These are phyloP conservation scores for Grus americana DNA, from an alignment of 2,113 vertebrate species.

Conservation along the genomic window DNA sequence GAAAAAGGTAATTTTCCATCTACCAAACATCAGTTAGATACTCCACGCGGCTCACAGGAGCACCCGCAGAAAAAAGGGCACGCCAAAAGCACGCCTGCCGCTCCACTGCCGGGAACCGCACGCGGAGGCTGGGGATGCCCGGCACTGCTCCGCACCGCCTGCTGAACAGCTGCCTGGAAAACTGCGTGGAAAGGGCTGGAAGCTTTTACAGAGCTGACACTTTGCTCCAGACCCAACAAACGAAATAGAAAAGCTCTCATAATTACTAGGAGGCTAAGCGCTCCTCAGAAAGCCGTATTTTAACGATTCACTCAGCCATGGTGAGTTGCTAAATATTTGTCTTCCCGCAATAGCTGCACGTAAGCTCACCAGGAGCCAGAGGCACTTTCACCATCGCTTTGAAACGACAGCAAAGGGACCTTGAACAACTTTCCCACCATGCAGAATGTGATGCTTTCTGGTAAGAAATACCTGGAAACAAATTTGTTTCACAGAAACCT, in stretches of 20 bases:
- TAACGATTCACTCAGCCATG: background rate
- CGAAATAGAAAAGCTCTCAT: background rate
- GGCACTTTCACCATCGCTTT: background rate
- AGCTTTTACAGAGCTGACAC: background rate
- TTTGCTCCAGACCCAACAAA: background rate
- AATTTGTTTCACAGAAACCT: background rate
- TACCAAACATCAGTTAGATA: background rate
- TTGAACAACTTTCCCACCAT: background rate
- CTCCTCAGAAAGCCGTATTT: background rate
- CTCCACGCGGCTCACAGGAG: background rate
- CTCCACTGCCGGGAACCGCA: background rate
- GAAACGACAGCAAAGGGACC: background rate
- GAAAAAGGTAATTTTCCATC: background rate
- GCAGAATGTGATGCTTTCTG: background rate
- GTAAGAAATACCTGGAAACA: background rate
- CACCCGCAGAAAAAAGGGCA: background rate
- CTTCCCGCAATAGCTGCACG: background rate
- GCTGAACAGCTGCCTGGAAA: background rate
- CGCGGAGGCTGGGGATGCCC: background rate
- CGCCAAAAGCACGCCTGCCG: background rate
- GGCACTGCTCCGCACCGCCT: background rate
- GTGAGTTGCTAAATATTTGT: background rate
- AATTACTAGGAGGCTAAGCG: background rate
- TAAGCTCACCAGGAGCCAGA: background rate
- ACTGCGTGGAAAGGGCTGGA: background rate